Percentiles rank a stretch among this genome's conserved stretches.
phyloP scores from a whole-genome alignment of 2,113 vertebrate genomes.

The Lepus americanus region DNA sequence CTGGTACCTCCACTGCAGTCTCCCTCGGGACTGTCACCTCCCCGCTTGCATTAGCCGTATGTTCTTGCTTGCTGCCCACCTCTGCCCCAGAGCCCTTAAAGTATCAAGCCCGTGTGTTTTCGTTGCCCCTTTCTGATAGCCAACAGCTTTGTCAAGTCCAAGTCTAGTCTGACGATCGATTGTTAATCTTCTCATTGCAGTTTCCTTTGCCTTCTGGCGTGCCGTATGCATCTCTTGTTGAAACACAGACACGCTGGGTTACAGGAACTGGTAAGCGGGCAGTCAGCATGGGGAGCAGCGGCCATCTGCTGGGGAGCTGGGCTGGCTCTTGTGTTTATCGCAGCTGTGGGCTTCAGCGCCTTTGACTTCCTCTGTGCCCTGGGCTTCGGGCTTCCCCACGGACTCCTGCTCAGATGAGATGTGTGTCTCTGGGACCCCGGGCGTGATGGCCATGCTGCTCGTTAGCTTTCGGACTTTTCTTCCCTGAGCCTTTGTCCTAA shows the following conservation, averaged over 20 bases:
- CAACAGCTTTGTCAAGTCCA: not conserved
- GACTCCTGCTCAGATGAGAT: not conserved
- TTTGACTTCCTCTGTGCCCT: not conserved
- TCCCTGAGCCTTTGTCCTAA: not conserved
- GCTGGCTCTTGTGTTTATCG: not conserved
- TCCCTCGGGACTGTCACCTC: not conserved
- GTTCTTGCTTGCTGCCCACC: not conserved
- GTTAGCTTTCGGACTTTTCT: conserved; percentile 5
- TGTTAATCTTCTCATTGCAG: not conserved
- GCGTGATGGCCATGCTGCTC: not conserved
- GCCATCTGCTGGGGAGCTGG: not conserved
- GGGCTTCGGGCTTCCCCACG: not conserved
- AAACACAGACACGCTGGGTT: not conserved
- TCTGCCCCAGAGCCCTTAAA: not conserved
- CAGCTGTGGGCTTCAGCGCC: not conserved
- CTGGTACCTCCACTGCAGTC: not conserved
- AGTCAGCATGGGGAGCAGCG: not conserved
- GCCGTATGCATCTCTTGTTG: not conserved
- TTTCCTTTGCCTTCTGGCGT: not conserved
- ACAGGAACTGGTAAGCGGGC: not conserved
- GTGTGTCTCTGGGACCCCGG: not conserved
- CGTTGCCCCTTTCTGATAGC: not conserved
- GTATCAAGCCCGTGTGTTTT: not conserved
- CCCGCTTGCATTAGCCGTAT: not conserved
- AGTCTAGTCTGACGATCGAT: not conserved